A percentile compares a stretch with the other conserved stretches of the same genome.
Conservation (phyloP, 2,888 invertebrate species). For the Zonitis immaculata region DNA sequence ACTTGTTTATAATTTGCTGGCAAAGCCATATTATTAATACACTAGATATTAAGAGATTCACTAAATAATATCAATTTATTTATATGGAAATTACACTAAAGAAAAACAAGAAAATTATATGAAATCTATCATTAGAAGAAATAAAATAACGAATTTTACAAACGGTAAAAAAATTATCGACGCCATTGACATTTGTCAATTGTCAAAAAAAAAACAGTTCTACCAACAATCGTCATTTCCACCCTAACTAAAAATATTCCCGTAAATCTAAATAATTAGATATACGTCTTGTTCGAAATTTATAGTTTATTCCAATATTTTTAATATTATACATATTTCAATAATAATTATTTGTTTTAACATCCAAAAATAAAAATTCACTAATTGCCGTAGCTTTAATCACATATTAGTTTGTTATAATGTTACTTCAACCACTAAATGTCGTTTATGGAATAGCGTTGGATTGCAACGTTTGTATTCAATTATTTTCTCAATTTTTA, state of each 20-base stretch:
- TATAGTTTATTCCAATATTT: no score
- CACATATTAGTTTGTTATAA: no score
- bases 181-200: not conserved
- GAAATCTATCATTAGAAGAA: not conserved
- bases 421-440: no score
- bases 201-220: not conserved
- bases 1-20: constrained; percentile 82
- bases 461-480: no score
- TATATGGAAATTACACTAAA: not conserved
- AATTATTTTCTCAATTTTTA: no score
- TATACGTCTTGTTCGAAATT: no score
- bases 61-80: constrained; percentile 5
- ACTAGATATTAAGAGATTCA: constrained; percentile 6
- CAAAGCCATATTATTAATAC: constrained; percentile 60
- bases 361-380: no score
- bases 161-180: not conserved
- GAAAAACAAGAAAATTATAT: not conserved
- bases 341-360: not conserved
- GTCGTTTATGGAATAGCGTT: no score
- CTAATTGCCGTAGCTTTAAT: no score
- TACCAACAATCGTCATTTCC: not conserved
- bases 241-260: not conserved
- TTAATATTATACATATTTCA: no score
- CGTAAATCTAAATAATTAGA: no score
- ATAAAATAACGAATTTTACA: not conserved